A percentile compares a stretch with the other conserved stretches of the same genome.
Conservation (phyloP, 2,113 vertebrate species). For the Sardina pilchardus region DNA sequence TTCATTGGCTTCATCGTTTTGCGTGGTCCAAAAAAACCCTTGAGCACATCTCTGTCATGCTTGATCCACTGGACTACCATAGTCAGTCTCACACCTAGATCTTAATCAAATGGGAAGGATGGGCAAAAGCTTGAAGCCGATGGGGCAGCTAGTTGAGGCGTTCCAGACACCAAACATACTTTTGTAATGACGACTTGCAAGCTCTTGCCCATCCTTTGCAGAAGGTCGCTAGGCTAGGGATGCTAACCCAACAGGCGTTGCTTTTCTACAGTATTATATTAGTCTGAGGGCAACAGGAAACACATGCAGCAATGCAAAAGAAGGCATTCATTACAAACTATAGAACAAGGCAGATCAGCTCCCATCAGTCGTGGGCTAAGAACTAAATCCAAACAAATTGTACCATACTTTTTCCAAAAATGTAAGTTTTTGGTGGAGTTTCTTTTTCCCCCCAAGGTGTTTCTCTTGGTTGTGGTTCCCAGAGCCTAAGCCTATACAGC, state of each 20-base stretch:
- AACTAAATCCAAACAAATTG: conserved; percentile 56
- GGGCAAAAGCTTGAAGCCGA: conserved; percentile 37
- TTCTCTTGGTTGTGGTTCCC: not conserved
- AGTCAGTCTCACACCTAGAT: not conserved
- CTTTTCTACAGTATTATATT: conserved; percentile 20
- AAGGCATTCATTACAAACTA: conserved; percentile 60
- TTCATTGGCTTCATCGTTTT: not conserved
- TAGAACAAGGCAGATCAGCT: conserved; percentile 41
- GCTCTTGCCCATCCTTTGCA: conserved; percentile 48
- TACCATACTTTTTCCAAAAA: conserved; percentile 38
- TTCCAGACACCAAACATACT: not conserved
- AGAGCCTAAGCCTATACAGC: too few relatives aligned
- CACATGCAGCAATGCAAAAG: conserved; percentile 80
- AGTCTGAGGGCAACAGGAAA: conserved; percentile 27
- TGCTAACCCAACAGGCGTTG: conserved; percentile 27
- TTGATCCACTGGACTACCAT: not conserved
- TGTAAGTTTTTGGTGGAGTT: not conserved
- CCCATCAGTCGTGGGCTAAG: conserved; percentile 31
- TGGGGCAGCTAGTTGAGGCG: not conserved
- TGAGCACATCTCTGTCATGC: not conserved
- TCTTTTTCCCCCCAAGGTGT: not conserved
- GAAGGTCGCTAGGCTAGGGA: conserved; percentile 17
- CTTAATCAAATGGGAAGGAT: conserved; percentile 24
- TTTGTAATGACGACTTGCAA: not conserved
- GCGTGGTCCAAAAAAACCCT: not conserved